These are phyloP conservation scores for Argentina silus DNA, from an alignment of 2,797 vertebrate genomes.

Conservation along the genomic window DNA sequence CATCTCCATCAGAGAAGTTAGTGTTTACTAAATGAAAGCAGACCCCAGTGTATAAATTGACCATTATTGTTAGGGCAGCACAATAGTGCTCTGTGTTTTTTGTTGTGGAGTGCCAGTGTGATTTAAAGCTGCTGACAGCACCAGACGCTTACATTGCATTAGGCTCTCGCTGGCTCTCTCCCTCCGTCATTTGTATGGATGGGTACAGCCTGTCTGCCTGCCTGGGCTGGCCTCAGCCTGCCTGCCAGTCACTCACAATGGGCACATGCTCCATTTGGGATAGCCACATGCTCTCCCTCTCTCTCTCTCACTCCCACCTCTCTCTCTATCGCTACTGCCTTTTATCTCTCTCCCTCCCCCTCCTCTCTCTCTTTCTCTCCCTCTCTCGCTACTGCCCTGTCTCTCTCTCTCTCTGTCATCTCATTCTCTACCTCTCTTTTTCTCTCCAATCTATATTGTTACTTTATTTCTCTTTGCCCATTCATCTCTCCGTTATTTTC, in stretches of 20 bases:
- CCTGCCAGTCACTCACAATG: constrained; percentile 76
- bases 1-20: constrained; percentile 32
- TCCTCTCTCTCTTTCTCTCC: constrained; percentile 32
- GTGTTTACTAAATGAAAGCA: constrained; percentile 73
- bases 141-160: constrained; percentile 85
- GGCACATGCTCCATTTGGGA: constrained; percentile 76
- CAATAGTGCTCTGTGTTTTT: constrained; percentile 78
- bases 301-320: too few relatives aligned
- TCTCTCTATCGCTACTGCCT: too few relatives aligned
- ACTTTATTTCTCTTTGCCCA: background rate
- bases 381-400: constrained; percentile 23
- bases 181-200: constrained; percentile 86
- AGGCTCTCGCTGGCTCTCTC: constrained; percentile 73
- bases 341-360: background rate
- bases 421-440: constrained; percentile 5
- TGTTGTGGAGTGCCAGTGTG: constrained; percentile 83
- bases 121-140: constrained; percentile 92
- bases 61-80: constrained; percentile 73
- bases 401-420: constrained; percentile 13
- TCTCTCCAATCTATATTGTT: background rate
- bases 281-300: constrained; percentile 72
- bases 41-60: constrained; percentile 69
- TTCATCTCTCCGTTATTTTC: background rate
- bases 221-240: constrained; percentile 69
- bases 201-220: constrained; percentile 81